A percentile compares a stretch with the other conserved stretches of the same genome.
phyloP scores from a whole-genome alignment of 2,797 vertebrate genomes.

The Lophius americanus region DNA sequence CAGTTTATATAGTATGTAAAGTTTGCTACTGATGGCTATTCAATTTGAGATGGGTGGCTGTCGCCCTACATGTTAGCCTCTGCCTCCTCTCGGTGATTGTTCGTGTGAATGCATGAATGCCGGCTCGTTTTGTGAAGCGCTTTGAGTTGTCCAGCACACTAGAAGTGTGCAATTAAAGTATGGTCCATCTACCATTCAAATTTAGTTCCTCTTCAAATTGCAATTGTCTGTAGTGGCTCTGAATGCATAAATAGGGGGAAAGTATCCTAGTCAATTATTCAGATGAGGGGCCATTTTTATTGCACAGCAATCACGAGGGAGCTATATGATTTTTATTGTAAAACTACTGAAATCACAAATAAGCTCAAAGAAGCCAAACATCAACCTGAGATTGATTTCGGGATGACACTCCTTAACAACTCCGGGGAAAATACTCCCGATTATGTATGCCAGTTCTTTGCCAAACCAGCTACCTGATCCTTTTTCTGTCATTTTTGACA shows the following conservation, averaged over 20 bases:
- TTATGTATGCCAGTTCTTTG: neutral
- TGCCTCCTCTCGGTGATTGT: too few relatives aligned
- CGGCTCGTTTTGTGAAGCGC: too few relatives aligned
- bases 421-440: conserved; percentile 19
- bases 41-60: too few relatives aligned
- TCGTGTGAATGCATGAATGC: too few relatives aligned
- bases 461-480: too few relatives aligned
- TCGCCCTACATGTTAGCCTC: too few relatives aligned
- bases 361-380: conserved; percentile 39
- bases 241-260: conserved; percentile 63
- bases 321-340: conserved; percentile 57
- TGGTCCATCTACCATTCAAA: too few relatives aligned
- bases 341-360: conserved; percentile 54
- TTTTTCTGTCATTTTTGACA: conserved; percentile 9
- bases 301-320: conserved; percentile 56
- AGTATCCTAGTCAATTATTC: conserved; percentile 68
- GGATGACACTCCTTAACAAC: conserved; percentile 16
- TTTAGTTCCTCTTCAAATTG: too few relatives aligned
- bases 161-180: too few relatives aligned
- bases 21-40: too few relatives aligned
- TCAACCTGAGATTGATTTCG: conserved; percentile 21
- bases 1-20: neutral
- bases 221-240: conserved; percentile 19
- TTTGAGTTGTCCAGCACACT: too few relatives aligned
- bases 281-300: conserved; percentile 68